These are phyloP conservation scores for Epizoanthus stellaris DNA, from an alignment of 92 coral and sea anemone genomes.

Conservation along the genomic window DNA sequence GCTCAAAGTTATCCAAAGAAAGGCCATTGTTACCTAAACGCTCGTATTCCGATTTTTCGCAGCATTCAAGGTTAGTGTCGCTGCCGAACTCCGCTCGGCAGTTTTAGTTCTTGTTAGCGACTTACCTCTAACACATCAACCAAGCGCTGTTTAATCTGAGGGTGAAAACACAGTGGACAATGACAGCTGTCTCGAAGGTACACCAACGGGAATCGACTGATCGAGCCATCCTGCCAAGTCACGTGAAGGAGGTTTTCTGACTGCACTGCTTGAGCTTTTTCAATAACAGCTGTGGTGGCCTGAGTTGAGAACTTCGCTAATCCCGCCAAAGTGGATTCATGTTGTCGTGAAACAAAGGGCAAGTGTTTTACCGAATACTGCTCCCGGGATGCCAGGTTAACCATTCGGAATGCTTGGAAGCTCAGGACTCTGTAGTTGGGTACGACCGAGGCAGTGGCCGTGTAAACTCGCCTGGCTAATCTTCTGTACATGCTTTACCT, in stretches of 20 bases:
- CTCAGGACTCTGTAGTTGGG: background rate
- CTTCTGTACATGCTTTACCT: conserved; percentile 1
- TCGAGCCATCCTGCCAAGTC: background rate
- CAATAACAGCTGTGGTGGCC: background rate
- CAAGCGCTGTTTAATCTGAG: background rate
- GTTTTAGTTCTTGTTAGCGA: background rate
- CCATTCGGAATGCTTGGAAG: background rate
- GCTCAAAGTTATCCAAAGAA: no score
- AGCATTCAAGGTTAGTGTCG: no score
- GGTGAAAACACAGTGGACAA: conserved; percentile 10
- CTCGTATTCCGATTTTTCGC: no score
- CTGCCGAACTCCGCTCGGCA: no score
- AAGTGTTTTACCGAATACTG: background rate
- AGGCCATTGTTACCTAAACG: no score
- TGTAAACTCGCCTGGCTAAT: conserved; percentile 4
- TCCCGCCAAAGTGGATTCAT: background rate
- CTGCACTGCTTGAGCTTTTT: background rate
- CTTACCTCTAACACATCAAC: conserved; percentile 12
- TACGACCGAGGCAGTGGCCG: no score
- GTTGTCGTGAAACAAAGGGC: background rate
- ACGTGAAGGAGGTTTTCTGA: background rate
- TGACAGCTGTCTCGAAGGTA: conserved; percentile 1
- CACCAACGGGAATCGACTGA: background rate
- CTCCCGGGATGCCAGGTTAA: background rate
- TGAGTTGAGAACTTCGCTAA: background rate